Evolutionary conservation across 2,797 vertebrate genomes (phyloP), one percentile per base, ranked within the genome.

Genomic region (Myotis pilosus): DNA sequence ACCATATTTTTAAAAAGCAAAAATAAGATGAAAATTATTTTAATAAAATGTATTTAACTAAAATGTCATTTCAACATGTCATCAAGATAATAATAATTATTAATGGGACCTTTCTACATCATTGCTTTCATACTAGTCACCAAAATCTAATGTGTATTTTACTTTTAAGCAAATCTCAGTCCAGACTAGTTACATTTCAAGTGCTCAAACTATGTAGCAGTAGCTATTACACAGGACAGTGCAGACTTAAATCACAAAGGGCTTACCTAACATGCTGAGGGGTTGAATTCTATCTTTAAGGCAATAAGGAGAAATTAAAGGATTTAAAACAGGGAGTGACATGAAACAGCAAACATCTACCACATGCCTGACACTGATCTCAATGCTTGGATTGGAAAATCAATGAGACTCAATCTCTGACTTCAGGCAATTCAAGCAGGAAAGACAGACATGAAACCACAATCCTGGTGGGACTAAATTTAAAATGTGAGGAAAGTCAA

Each of bases 221-320:
- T 71, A 30, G 38, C 20, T 81, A 36, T 74, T 41, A 13, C 2
- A 80, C 23, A 76, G 13, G 23, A 66, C 11, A 41, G 8, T 25
- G 5, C 16, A 87, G 66, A 71, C 19, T 25, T 20, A 83, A 94
- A 84, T 72, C 49, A 89, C 13, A 64, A 78, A 82, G 25, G 62
- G 6, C n/a, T 15, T 68, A 60, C 10, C 71, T 81, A 85, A 74
- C 47, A 83, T 55, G 36, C 30, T 74, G 6, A 88, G 17, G 30
- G 47, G 16, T 78, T 95, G 30, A 84, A 87, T 83, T 95, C 49
- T 92, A 68, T 74, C 17, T 91, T 94, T 85, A 78, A 78, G n/a
- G 19, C 38, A 83, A 72, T 83, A 81, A 94, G 41, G 44, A 82
- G 11, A 93, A 85, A 86, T 89, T 89, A 78, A 82, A 95, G 55